Evolutionary conservation across 2,797 vertebrate genomes (phyloP).

Genomic region (Chrosomus eos): DNA sequence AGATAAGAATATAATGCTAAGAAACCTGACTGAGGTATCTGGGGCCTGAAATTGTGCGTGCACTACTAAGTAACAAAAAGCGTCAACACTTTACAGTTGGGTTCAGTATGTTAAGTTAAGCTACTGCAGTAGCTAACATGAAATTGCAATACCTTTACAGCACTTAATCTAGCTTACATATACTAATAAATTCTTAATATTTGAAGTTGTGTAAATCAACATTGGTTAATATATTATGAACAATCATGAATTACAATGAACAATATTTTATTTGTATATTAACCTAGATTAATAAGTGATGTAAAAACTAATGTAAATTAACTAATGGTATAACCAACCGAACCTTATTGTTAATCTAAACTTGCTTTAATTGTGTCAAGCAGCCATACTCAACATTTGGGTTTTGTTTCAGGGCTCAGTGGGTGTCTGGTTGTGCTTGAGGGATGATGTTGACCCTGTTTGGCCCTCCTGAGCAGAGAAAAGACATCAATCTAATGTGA

Average conservation of each 20-base stretch:
- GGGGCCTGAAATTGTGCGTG: not conserved
- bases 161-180: not conserved
- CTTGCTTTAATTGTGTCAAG: constrained; percentile 4
- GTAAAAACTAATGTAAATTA: not conserved
- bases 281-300: not conserved
- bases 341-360: not conserved
- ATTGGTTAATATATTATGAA: not conserved
- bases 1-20: constrained; percentile 36
- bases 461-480: constrained; percentile 23
- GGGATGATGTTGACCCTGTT: constrained; percentile 30
- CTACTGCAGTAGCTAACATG: not conserved
- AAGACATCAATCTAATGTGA: constrained; percentile 47
- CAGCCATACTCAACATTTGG: not conserved
- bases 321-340: not conserved
- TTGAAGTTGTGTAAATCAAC: not conserved
- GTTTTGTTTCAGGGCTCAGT: constrained; percentile 10
- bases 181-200: not conserved
- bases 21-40: constrained; percentile 2
- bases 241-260: not conserved
- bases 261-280: not conserved
- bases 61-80: not conserved
- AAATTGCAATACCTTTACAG: not conserved
- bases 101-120: not conserved
- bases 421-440: constrained; percentile 32
- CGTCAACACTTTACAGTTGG: not conserved